These are phyloP conservation scores for Horisme vitalbata DNA, from an alignment of 2,888 invertebrate species.

Conservation along the genomic window DNA sequence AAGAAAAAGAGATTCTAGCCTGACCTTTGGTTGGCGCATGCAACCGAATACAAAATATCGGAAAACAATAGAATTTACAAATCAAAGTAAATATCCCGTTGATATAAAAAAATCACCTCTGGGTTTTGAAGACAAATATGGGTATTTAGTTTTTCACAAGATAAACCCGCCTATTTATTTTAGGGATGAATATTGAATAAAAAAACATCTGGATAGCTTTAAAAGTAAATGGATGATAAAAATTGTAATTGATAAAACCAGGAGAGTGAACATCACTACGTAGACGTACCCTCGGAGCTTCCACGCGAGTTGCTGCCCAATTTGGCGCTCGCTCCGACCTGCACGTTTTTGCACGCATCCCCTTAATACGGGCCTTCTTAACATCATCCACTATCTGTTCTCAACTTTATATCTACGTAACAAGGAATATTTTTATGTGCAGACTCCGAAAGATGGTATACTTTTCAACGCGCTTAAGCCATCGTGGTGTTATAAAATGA, in stretches of 20 bases:
- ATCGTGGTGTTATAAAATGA: slow-evolving; percentile 9
- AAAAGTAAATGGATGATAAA: background rate
- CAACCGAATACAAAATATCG: too few relatives aligned
- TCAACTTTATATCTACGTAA: background rate
- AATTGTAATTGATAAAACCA: slow-evolving; percentile 19
- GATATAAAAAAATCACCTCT: too few relatives aligned
- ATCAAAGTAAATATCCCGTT: too few relatives aligned
- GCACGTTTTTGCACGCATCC: slow-evolving; percentile 65
- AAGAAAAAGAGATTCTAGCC: too few relatives aligned
- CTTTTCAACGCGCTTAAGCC: slow-evolving; percentile 14
- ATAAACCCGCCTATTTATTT: too few relatives aligned
- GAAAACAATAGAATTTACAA: too few relatives aligned
- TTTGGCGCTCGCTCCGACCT: slow-evolving; percentile 54
- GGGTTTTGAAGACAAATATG: too few relatives aligned
- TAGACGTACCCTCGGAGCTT: slow-evolving; percentile 44
- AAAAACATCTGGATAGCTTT: too few relatives aligned
- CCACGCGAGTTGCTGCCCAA: slow-evolving; percentile 62
- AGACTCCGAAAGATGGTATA: slow-evolving; percentile 12
- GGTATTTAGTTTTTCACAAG: too few relatives aligned
- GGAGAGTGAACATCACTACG: slow-evolving; percentile 29
- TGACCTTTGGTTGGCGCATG: too few relatives aligned
- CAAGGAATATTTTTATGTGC: slow-evolving; percentile 3
- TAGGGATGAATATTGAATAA: too few relatives aligned
- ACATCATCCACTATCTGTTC: background rate
- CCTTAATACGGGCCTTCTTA: slow-evolving; percentile 45